A percentile compares a stretch with the other conserved stretches of the same genome.
phyloP scores from a whole-genome alignment of 2,888 invertebrate genomes.

The Adelognathus sp. region DNA sequence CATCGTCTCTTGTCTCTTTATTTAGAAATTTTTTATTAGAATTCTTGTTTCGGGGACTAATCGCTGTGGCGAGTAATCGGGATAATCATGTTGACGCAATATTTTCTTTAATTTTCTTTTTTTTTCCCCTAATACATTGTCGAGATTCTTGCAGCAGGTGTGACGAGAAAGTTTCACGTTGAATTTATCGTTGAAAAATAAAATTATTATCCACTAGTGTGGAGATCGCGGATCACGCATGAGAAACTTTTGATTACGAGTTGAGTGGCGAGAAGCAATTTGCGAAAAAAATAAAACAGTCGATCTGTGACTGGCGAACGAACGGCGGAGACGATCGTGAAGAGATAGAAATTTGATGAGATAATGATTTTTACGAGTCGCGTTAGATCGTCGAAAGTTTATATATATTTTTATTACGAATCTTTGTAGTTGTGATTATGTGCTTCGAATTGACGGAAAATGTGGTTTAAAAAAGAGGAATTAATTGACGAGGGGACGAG shows the following conservation, averaged over 20 bases:
- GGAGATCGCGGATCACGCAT: background rate
- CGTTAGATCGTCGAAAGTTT: constrained; percentile 44
- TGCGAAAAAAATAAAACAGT: background rate
- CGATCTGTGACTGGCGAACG: constrained; percentile 6
- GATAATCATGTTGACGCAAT: background rate
- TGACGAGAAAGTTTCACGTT: background rate
- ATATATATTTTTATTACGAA: constrained; percentile 56
- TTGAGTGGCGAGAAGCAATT: background rate
- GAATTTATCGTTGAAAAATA: constrained; percentile 47
- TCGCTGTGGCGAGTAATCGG: background rate
- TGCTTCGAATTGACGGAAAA: constrained; percentile 41
- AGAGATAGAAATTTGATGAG: background rate
- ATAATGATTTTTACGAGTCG: constrained; percentile 43
- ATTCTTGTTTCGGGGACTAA: background rate
- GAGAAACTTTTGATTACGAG: background rate
- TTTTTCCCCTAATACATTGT: background rate
- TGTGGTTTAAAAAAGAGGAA: background rate
- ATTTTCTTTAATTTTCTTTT: background rate
- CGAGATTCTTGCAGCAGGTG: constrained; percentile 11
- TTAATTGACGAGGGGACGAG: background rate
- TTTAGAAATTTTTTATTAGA: background rate
- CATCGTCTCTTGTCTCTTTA: constrained; percentile 2
- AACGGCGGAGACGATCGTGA: background rate
- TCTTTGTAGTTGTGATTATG: constrained; percentile 40
- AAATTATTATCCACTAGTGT: constrained; percentile 16